Percentiles rank a stretch among this genome's conserved stretches.
phyloP scores from a whole-genome alignment of 2,797 vertebrate species.

The Nasua narica region DNA sequence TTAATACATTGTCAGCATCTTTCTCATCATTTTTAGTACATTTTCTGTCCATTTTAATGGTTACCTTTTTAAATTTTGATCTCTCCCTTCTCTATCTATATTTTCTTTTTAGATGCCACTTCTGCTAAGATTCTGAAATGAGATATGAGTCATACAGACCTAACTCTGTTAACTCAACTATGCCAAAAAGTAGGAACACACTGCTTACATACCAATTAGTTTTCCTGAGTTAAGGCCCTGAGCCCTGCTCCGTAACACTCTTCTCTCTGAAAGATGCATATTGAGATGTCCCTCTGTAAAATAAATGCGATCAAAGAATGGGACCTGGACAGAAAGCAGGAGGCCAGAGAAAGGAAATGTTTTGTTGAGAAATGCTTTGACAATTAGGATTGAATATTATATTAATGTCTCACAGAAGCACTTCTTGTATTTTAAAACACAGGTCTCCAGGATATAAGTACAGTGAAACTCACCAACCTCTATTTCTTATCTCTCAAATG shows the following conservation, averaged over 20 bases:
- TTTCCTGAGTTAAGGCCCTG: not conserved
- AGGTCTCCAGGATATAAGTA: not conserved
- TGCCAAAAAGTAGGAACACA: not conserved
- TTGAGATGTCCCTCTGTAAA: not conserved
- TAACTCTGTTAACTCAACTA: not conserved
- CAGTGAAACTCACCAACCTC: not conserved
- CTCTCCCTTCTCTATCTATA: not conserved
- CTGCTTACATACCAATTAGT: not conserved
- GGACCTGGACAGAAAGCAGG: not conserved
- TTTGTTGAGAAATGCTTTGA: not conserved
- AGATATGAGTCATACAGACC: constrained; percentile 30
- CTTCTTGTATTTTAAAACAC: not conserved
- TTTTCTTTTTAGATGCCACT: not conserved
- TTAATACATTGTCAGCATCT: not conserved
- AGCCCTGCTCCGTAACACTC: not conserved
- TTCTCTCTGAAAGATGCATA: not conserved
- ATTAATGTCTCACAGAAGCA: not conserved
- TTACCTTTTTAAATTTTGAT: not conserved
- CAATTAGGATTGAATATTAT: not conserved
- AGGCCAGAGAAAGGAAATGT: not conserved
- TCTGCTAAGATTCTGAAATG: constrained; percentile 41
- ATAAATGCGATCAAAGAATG: not conserved
- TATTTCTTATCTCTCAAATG: not conserved
- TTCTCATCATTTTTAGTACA: not conserved
- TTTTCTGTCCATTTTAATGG: not conserved